These are phyloP conservation scores for Cassiopea xamachana DNA, from an alignment of 30 jellyfish, hydroid and myxozoan species.

Conservation along the genomic window DNA sequence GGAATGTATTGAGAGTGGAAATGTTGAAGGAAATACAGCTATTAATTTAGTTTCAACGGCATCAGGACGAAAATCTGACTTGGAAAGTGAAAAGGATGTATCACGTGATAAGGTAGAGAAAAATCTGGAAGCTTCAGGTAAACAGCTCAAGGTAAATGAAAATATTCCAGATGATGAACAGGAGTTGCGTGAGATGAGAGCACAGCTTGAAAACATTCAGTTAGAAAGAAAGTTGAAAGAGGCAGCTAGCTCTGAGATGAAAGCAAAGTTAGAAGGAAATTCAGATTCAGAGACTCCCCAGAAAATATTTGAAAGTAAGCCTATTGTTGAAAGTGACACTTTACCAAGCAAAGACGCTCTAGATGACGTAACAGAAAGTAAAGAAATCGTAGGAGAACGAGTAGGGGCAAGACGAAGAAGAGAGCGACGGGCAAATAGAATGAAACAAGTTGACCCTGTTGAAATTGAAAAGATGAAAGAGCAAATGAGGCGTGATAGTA, in stretches of 20 bases:
- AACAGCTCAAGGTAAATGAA: neutral
- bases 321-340: neutral
- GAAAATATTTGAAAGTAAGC: neutral
- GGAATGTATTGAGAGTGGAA: neutral
- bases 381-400: conserved; percentile 38
- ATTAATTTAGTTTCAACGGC: neutral
- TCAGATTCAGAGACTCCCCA: neutral
- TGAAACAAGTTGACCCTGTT: conserved; percentile 56
- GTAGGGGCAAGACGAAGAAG: conserved; percentile 67
- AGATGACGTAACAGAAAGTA: conserved; percentile 29
- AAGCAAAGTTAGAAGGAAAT: neutral
- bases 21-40: neutral
- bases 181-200: neutral
- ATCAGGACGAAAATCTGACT: neutral
- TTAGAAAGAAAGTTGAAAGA: neutral
- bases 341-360: neutral
- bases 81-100: neutral
- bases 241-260: neutral
- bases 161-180: neutral
- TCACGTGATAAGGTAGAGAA: neutral
- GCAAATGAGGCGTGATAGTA: conserved; percentile 63
- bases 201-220: neutral
- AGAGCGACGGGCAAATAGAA: conserved; percentile 68
- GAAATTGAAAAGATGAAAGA: conserved; percentile 60
- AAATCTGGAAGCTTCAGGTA: neutral